Percentiles rank a stretch among this genome's conserved stretches.
phyloP scores from a whole-genome alignment of 2,888 invertebrate genomes.

The Tetheella fluctuosa region DNA sequence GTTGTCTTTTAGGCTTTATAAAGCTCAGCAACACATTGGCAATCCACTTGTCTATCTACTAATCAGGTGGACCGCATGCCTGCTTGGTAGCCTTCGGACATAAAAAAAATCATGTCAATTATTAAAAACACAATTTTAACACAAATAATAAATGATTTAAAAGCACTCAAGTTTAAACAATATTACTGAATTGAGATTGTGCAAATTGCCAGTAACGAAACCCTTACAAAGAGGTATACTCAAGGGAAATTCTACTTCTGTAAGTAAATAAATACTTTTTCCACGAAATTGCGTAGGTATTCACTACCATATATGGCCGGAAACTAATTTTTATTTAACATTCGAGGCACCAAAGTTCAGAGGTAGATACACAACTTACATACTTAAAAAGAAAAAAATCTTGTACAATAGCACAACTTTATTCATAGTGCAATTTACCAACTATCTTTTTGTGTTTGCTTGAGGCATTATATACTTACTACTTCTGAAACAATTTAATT shows the following conservation, averaged over 20 bases:
- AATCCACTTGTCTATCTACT: no score
- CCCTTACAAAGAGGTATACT: neutral
- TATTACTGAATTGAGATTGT: neutral
- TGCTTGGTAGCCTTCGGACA: no score
- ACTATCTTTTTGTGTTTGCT: neutral
- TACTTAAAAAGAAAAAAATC: neutral
- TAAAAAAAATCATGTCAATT: no score
- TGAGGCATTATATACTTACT: no score
- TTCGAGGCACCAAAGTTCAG: neutral
- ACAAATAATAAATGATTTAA: no score
- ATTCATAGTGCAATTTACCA: neutral
- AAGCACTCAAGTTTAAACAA: no score
- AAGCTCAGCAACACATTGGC: no score
- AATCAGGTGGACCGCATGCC: no score
- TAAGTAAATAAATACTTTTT: constrained; percentile 1
- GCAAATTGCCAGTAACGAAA: neutral
- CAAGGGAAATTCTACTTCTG: constrained; percentile 4
- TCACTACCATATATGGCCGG: neutral
- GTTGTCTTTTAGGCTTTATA: no score
- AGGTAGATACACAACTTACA: neutral
- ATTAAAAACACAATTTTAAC: no score
- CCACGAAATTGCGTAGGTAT: neutral
- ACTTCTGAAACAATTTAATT: no score
- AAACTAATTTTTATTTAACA: neutral
- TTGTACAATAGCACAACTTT: constrained; percentile 4